Evolutionary conservation across 2,113 vertebrate genomes (phyloP).

Genomic region (Catharus bicknelli): DNA sequence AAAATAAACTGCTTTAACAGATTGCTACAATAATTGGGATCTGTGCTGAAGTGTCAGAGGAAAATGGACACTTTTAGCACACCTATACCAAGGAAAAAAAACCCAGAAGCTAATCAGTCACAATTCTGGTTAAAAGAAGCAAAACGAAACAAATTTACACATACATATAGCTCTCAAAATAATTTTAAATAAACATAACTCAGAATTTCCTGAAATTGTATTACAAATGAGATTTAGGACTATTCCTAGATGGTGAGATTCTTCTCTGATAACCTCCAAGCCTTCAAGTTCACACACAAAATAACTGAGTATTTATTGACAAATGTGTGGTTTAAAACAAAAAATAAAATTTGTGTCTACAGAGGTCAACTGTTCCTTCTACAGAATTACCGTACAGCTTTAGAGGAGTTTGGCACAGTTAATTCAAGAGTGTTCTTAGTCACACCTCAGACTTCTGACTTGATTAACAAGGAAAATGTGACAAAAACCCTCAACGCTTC

Average conservation of each 20-base stretch:
- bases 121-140: not conserved
- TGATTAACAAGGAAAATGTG: not conserved
- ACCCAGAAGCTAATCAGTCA: not conserved
- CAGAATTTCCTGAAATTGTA: not conserved
- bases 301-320: not conserved
- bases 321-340: not conserved
- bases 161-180: not conserved
- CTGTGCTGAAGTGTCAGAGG: not conserved
- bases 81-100: not conserved
- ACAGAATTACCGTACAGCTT: not conserved
- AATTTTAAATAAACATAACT: not conserved
- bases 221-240: not conserved
- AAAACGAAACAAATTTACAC: not conserved
- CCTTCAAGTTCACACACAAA: not conserved
- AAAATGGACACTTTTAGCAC: not conserved
- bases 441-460: not conserved
- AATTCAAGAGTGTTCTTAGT: not conserved
- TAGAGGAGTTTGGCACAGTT: not conserved
- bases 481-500: not conserved
- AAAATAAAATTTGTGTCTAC: not conserved
- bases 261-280: not conserved
- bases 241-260: not conserved
- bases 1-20: not conserved
- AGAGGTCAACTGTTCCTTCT: not conserved
- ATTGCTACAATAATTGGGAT: not conserved